Conservation (phyloP, 2,797 vertebrate species). For the Silurus lanzhouensis region DNA sequence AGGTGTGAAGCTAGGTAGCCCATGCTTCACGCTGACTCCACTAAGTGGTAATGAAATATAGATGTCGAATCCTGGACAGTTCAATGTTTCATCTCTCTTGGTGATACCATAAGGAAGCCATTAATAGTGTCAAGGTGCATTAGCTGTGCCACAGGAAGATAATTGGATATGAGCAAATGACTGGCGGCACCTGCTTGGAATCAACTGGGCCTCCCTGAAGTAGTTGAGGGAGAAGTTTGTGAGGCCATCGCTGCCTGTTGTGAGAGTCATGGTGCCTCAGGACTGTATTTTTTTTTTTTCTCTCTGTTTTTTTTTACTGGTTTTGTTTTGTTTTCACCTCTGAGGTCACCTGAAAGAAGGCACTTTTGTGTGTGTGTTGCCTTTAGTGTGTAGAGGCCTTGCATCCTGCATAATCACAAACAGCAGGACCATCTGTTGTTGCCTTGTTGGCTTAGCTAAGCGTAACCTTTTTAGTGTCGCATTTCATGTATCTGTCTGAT, state of each 20-base stretch:
- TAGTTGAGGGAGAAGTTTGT: slow-evolving; percentile 64
- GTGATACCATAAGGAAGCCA: slow-evolving; percentile 79
- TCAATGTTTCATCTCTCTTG: slow-evolving; percentile 77
- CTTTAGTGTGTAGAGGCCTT: slow-evolving; percentile 74
- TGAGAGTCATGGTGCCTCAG: slow-evolving; percentile 47
- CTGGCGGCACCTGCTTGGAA: slow-evolving; percentile 77
- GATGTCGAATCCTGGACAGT: slow-evolving; percentile 77
- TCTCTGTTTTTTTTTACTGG: slow-evolving; percentile 12
- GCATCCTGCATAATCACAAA: slow-evolving; percentile 78
- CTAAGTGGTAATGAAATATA: slow-evolving; percentile 80
- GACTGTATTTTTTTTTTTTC: slow-evolving; percentile 40
- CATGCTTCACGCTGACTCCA: slow-evolving; percentile 60
- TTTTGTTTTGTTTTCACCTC: slow-evolving; percentile 49
- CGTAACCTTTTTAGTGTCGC: slow-evolving; percentile 76
- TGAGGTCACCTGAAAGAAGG: slow-evolving; percentile 69
- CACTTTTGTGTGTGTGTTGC: slow-evolving; percentile 54
- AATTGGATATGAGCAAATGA: slow-evolving; percentile 78
- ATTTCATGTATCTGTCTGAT: slow-evolving; percentile 76
- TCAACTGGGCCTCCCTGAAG: slow-evolving; percentile 69
- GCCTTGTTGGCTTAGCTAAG: slow-evolving; percentile 80
- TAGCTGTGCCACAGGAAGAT: slow-evolving; percentile 75
- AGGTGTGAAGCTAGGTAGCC: slow-evolving; percentile 55
- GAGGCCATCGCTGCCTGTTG: slow-evolving; percentile 58
- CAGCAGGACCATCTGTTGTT: slow-evolving; percentile 81
- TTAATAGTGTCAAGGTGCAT: slow-evolving; percentile 82